phyloP scores from a whole-genome alignment of 2,113 vertebrate species.

The Sceloporus tristichus region DNA sequence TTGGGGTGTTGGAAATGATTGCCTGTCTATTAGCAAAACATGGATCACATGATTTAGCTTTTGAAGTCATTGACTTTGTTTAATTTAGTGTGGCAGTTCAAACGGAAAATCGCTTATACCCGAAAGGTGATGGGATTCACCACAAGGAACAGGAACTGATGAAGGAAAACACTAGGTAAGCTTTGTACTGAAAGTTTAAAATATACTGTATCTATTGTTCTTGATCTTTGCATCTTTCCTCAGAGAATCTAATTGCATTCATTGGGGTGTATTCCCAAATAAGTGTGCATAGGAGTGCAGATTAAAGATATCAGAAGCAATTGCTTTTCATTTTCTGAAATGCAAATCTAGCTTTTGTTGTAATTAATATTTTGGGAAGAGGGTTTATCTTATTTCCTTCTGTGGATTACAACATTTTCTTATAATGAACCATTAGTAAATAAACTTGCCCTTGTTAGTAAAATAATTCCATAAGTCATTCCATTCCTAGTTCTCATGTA shows the following conservation, averaged over 20 bases:
- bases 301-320: neutral
- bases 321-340: neutral
- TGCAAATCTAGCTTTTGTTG: neutral
- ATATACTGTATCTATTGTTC: constrained; percentile 12
- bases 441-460: neutral
- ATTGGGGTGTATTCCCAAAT: neutral
- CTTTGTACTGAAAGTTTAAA: neutral
- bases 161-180: constrained; percentile 69
- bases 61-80: constrained; percentile 54
- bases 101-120: constrained; percentile 61
- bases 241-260: neutral
- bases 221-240: neutral
- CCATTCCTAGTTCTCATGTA: neutral
- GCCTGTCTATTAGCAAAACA: neutral
- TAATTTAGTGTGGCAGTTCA: constrained; percentile 72
- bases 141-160: constrained; percentile 54
- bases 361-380: neutral
- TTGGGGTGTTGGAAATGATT: neutral
- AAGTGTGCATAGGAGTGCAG: neutral
- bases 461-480: neutral
- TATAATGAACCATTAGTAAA: neutral
- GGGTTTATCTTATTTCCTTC: neutral
- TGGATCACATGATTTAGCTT: neutral
- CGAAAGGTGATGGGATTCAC: constrained; percentile 39
- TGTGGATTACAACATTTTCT: neutral